Percentiles rank a stretch among this genome's conserved stretches.
phyloP scores from a whole-genome alignment of 2,888 invertebrate species.

The Scaptomyza reducta region DNA sequence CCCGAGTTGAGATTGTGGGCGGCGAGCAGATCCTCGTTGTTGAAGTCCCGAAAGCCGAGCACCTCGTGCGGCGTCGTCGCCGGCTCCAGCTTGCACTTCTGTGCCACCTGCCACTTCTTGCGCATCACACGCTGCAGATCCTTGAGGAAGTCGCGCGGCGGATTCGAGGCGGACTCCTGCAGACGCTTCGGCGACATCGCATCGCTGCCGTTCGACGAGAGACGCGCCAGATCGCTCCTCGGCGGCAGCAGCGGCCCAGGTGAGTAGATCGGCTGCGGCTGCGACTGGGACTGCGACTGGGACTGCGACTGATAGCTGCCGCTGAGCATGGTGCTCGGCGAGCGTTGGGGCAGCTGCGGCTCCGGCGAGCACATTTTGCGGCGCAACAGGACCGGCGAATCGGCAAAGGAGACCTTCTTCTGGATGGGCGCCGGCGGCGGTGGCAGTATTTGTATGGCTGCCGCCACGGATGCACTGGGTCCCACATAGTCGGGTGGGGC shows the following conservation, averaged over 20 bases:
- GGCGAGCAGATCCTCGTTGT: slow-evolving; percentile 85
- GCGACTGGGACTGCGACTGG: too few relatives aligned
- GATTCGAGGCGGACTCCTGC: slow-evolving; percentile 89
- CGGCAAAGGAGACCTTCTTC: slow-evolving; percentile 84
- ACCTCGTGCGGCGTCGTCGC: slow-evolving; percentile 96
- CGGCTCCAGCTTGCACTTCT: slow-evolving; percentile 94
- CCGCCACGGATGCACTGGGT: slow-evolving; percentile 28
- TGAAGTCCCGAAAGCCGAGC: slow-evolving; percentile 93
- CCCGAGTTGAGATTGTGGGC: slow-evolving; percentile 81
- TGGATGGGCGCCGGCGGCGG: slow-evolving; percentile 58
- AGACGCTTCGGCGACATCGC: slow-evolving; percentile 86
- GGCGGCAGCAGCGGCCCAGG: slow-evolving; percentile 89
- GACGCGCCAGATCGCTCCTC: slow-evolving; percentile 89
- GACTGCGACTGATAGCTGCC: slow-evolving; percentile 12
- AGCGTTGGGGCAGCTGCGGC: slow-evolving; percentile 71
- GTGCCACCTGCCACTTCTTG: slow-evolving; percentile 96
- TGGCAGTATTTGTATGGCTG: slow-evolving; percentile 7
- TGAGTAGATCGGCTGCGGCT: slow-evolving; percentile 67
- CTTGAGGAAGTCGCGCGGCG: slow-evolving; percentile 92
- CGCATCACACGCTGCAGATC: slow-evolving; percentile 96
- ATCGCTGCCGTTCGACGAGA: slow-evolving; percentile 86
- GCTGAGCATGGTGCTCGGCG: slow-evolving; percentile 66
- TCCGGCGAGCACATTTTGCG: slow-evolving; percentile 85
- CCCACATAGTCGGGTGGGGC: slow-evolving; percentile 84
- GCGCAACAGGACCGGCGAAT: slow-evolving; percentile 83